A percentile compares a stretch with the other conserved stretches of the same genome.
Conservation (phyloP, 1,140 invertebrate species). For the Eumaeus atala region DNA sequence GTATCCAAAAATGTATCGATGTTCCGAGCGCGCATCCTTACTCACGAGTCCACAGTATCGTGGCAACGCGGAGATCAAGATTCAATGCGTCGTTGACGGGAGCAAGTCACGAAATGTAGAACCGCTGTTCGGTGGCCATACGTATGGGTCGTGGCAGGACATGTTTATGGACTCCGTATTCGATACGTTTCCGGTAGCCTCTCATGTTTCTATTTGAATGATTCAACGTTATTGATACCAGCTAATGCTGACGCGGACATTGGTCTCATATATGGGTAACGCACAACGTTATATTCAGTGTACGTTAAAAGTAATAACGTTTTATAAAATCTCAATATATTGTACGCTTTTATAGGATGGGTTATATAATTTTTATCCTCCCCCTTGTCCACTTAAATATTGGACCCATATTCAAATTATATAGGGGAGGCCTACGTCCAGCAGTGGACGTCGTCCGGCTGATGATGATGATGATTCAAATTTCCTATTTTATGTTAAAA, state of each 20-base stretch:
- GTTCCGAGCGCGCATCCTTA: not conserved
- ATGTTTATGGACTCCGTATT: constrained; percentile 17
- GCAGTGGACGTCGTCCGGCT: too few relatives aligned
- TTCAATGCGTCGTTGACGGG: constrained; percentile 46
- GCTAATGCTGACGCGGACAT: constrained; percentile 1
- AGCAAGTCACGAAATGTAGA: constrained; percentile 46
- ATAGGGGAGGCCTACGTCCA: too few relatives aligned
- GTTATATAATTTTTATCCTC: too few relatives aligned
- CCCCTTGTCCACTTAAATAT: too few relatives aligned
- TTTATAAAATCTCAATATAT: too few relatives aligned
- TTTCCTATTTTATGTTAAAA: too few relatives aligned
- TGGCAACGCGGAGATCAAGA: constrained; percentile 38
- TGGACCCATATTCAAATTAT: too few relatives aligned
- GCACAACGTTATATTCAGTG: too few relatives aligned
- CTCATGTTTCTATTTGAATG: constrained; percentile 15
- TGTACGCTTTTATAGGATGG: too few relatives aligned
- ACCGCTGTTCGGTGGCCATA: constrained; percentile 24
- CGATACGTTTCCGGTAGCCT: constrained; percentile 18
- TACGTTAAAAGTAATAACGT: too few relatives aligned
- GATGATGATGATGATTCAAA: too few relatives aligned
- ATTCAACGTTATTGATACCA: constrained; percentile 13
- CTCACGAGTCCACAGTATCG: constrained; percentile 16
- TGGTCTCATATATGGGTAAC: not conserved
- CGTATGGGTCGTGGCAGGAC: constrained; percentile 12
- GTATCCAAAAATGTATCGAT: not conserved